Percentiles rank a stretch among this genome's conserved stretches.
Conservation (phyloP, 2,113 vertebrate genomes). For the Chionis minor region DNA sequence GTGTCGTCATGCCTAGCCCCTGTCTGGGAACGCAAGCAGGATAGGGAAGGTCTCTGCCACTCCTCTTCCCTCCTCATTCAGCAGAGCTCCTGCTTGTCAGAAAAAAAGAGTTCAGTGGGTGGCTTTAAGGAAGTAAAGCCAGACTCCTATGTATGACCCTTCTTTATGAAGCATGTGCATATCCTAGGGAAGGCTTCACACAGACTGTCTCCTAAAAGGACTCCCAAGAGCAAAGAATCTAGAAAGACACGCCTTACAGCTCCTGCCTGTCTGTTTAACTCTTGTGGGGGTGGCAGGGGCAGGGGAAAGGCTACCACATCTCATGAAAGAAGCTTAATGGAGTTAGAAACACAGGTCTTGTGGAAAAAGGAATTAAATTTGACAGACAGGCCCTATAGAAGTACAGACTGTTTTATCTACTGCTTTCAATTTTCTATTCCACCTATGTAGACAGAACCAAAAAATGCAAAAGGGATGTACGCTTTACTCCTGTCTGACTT, state of each 20-base stretch:
- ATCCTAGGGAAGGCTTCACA: background rate
- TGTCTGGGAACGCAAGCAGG: background rate
- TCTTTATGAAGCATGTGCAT: background rate
- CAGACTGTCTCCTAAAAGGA: background rate
- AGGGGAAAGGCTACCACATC: rapidly evolving
- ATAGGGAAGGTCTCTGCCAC: background rate
- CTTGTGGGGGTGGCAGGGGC: rapidly evolving
- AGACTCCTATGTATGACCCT: background rate
- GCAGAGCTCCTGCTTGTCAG: rapidly evolving
- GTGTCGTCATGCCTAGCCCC: background rate
- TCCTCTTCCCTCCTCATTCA: background rate
- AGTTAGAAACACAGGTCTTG: background rate
- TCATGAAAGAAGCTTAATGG: background rate
- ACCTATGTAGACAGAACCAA: background rate
- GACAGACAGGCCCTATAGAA: background rate
- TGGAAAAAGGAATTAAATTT: background rate
- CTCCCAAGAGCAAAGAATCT: background rate
- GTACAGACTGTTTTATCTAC: background rate
- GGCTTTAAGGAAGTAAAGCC: background rate
- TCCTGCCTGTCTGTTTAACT: background rate
- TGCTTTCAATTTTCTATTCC: background rate
- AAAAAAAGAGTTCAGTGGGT: background rate
- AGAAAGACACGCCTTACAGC: background rate
- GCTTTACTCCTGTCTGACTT: background rate
- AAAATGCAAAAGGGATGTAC: background rate